Base-by-base conservation (phyloP, 2,113 vertebrate genomes). In the Cebus imitator region DNA sequence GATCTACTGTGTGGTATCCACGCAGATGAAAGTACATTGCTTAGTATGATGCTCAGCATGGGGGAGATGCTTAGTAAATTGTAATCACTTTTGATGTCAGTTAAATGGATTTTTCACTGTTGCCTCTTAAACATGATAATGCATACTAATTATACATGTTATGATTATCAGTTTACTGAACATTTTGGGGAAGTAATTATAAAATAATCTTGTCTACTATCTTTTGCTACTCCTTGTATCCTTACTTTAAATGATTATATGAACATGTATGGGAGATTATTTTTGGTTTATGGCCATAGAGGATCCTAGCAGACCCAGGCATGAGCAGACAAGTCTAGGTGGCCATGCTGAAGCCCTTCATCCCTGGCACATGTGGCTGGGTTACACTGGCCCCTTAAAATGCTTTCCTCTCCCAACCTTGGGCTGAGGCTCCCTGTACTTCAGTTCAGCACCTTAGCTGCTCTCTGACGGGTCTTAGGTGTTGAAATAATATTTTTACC, bases 21-120 rank as follows among this genome's bases (percentile, higher is more conserved):
- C 5, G 50, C 21, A 50, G 45, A 5, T 55, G 73, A 8, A 52
- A 40, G 50, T 1, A 7, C 6, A 57, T 12, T 14, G 68, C 75
- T 37, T 6, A 20, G 40, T 5, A 0, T 1, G 30, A 10, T 1
- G 16, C n/a, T 8, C 12, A 16, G 50, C 35, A 7, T 0, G 1
- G 30, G n/a, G 23, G 68, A 61, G 0, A n/a, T 2, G 25, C 84
- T 76, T n/a, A 1, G 27, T 8, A 11, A 50, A 17, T 16, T 9
- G 18, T 66, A 9, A 21, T 21, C 80, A 17, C 9, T 55, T 0
- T 2, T 30, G 55, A 17, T 9, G 16, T n/a, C 18, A 30, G 18
- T 75, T 43, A 30, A 55, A 1, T 48, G 75, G 18, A 13, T 21
- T 45, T 48, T 40, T 68, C 66, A 48, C 25, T 68, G 66, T 81